Evolutionary conservation across 2,888 invertebrate species (phyloP), one percentile per base, ranked within the genome.

Genomic region (Cacoxenus indagator): DNA sequence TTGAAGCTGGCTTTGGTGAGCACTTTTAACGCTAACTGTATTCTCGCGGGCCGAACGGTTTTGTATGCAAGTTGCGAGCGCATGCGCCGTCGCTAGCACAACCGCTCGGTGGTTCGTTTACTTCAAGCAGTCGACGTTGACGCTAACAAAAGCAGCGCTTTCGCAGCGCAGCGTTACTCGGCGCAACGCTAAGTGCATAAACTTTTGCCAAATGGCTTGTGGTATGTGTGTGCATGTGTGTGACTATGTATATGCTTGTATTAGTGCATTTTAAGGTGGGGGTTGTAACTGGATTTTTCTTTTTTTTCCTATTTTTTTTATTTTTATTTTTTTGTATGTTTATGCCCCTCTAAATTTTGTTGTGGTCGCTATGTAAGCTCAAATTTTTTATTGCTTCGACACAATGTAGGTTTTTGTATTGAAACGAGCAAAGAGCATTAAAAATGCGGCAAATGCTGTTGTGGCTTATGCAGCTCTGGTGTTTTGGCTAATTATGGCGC

Each of bases 231-330:
- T 48, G 62, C 45, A 65, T 71, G 27, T 71, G 65, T 69, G 72
- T 68, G 68, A 55, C 65, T 72, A 48, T 61, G 54, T 19, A 24
- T 31, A 11, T 51, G 64, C 31, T 19, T 59, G 17, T 59, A 24
- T 74, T 67, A 75, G 74, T 81, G 77, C 74, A 72, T 82, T 80
- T 80, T 74, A 70, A 76, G 81, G 83, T 74, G 80, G 77, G 81
- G 74, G 78, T 70, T 74, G 76, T 68, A 76, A 76, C 78, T 80
- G 80, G 77, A 83, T 80, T 79, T 79, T 48, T 29, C 6, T 51
- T 19, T 62, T 22, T 62, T 45, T 26, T 55, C 1, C 6, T 48
- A 17, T 17, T 55, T 19, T 14, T 55, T 55, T n/a, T 19, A 55
- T 17, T 57, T 11, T 64, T 64, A 26, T 26, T 26, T 48, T n/a